A percentile compares a stretch with the other conserved stretches of the same genome.
Evolutionary conservation across 30 jellyfish, hydroid and myxozoan species (phyloP).

Genomic region (Mastigias papua): DNA sequence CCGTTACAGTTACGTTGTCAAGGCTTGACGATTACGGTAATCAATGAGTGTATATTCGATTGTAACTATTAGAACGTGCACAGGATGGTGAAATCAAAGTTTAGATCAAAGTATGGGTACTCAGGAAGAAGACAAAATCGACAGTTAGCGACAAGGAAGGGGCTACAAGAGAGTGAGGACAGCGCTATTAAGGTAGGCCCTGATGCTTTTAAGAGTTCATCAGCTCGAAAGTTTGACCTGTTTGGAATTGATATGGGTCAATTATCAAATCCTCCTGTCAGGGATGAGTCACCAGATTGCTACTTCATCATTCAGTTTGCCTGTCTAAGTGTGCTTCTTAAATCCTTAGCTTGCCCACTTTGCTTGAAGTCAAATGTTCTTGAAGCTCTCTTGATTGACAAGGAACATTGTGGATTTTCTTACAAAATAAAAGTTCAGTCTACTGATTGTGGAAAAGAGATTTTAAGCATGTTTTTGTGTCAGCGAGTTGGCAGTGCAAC

Average conservation of each 20-base stretch:
- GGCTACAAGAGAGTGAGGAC: neutral
- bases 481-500: neutral
- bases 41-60: neutral
- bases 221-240: neutral
- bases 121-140: conserved; percentile 14
- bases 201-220: neutral
- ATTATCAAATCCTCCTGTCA: neutral
- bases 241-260: neutral
- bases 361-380: neutral
- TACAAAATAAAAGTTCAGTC: neutral
- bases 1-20: neutral
- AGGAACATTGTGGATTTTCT: neutral
- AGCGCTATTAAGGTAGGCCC: neutral
- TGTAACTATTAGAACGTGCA: neutral
- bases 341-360: neutral
- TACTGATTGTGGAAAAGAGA: neutral
- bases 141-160: conserved; percentile 7
- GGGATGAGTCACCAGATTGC: neutral
- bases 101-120: conserved; percentile 10
- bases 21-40: neutral
- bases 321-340: neutral
- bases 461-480: neutral
- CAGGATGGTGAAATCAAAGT: conserved; percentile 6
- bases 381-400: neutral
- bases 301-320: neutral